These are phyloP conservation scores for Orestias chungarensis DNA, from an alignment of 2,797 vertebrate species.

Conservation along the genomic window DNA sequence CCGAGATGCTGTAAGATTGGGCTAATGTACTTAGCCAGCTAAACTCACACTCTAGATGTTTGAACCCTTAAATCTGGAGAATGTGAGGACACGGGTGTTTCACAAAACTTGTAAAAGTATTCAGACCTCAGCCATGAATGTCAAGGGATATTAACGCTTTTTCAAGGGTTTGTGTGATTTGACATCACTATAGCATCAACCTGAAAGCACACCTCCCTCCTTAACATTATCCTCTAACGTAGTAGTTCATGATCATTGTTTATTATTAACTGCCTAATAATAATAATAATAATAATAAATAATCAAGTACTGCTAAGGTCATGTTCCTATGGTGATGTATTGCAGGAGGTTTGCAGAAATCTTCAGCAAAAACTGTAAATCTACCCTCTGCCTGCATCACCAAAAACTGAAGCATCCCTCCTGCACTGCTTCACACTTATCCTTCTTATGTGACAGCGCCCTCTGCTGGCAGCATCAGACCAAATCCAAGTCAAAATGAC, in stretches of 20 bases:
- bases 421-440: not conserved
- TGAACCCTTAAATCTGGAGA: not conserved
- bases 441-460: conserved; percentile 27
- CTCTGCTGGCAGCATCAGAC: conserved; percentile 16
- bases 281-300: conserved; percentile 20
- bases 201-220: not conserved
- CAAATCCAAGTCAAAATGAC: not conserved
- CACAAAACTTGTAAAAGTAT: not conserved
- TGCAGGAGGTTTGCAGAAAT: too few relatives aligned
- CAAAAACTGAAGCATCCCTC: conserved; percentile 24
- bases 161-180: not conserved
- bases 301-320: conserved; percentile 11
- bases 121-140: not conserved
- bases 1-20: conserved; percentile 47
- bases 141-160: not conserved
- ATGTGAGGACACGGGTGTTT: not conserved
- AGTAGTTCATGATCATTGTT: conserved; percentile 1
- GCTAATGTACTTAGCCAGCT: conserved; percentile 36
- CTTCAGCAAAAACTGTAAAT: conserved; percentile 1
- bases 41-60: not conserved
- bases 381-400: conserved; percentile 28
- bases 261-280: conserved; percentile 5
- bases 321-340: conserved; percentile 7
- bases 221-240: not conserved
- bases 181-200: not conserved